Evolutionary conservation across 2,797 vertebrate species (phyloP), one percentile per base, ranked within the genome.

Genomic region (Takifugu rubripes): DNA sequence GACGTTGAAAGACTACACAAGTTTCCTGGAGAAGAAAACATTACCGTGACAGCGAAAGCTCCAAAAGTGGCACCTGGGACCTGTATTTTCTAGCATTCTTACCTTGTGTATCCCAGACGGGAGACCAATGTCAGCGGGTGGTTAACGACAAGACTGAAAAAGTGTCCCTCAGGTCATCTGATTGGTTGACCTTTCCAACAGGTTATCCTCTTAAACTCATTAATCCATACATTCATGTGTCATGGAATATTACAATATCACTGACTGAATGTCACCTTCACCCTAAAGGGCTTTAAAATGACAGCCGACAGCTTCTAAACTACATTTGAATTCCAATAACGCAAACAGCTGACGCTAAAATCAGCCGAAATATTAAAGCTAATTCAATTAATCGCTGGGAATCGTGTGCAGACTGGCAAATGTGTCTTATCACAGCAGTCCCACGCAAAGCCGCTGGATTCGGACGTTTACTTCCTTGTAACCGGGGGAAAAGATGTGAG

Each of bases 211-310:
- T 87, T 84, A 82, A 68, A 65, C 72, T 64, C 58, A 85, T 82
- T 91, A 91, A 90, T 89, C 88, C 80, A 74, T 69, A 90, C 91
- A 92, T 90, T 82, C 82, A 84, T 55, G 61, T 62, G 62, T 84
- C 87, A 79, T 81, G 55, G 74, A 81, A 77, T 59, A 72, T 64
- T 56, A 33, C 31, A 1, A 46, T 44, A 52, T 71, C 54, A 49
- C 64, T 10, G 61, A 76, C 26, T 54, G 48, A 66, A 68, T 58
- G 27, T 24, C 45, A 59, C 54, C 60, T 33, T 70, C 49, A 64
- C 57, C 61, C 75, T 75, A 56, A 67, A 62, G 64, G 43, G 8
- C 1, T 54, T n/a, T n/a, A 1, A 53, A 58, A 33, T 16, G 48
- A 40, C 12, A 40, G 36, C 11, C 12, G 36, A 14, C 36, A 40